These are phyloP conservation scores for Blastobasis adustella DNA, from an alignment of 2,888 invertebrate species.

Conservation along the genomic window DNA sequence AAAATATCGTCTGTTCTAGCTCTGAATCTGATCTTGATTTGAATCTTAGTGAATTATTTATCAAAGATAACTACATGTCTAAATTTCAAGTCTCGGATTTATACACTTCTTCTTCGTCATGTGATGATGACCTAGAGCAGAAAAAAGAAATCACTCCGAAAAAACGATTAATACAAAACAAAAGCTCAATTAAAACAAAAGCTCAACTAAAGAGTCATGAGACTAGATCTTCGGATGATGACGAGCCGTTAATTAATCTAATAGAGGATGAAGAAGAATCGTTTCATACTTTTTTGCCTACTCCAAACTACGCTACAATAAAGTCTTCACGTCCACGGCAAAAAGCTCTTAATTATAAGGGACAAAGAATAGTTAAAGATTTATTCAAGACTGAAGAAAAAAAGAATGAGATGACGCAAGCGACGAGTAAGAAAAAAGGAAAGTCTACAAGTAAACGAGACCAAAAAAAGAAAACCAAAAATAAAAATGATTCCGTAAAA, in stretches of 20 bases:
- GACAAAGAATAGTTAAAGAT: constrained; percentile 17
- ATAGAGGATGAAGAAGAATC: constrained; percentile 15
- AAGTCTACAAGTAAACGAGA: constrained; percentile 5
- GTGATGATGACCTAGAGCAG: constrained; percentile 14
- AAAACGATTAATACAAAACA: constrained; percentile 12
- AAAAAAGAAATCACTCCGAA: constrained; percentile 17
- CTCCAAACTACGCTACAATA: constrained; percentile 19
- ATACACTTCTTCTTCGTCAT: constrained; percentile 17
- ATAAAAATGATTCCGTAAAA: constrained; percentile 9
- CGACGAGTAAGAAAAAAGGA: constrained; percentile 14
- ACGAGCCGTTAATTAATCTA: constrained; percentile 16
- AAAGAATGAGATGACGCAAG: constrained; percentile 13
- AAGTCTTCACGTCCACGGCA: constrained; percentile 14
- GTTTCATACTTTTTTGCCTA: constrained; percentile 21
- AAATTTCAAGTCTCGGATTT: constrained; percentile 18
- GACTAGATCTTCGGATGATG: constrained; percentile 15
- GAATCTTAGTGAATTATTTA: constrained; percentile 20
- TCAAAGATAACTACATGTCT: constrained; percentile 13
- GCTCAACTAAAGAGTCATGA: constrained; percentile 14
- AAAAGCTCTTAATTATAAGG: constrained; percentile 18
- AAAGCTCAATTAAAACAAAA: constrained; percentile 9
- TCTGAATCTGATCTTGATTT: constrained; percentile 18
- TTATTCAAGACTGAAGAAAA: constrained; percentile 19
- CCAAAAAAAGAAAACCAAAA: constrained; percentile 7
- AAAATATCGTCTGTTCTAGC: constrained; percentile 16